phyloP scores from a whole-genome alignment of 2,113 vertebrate species.

The Nyctibius bracteatus region DNA sequence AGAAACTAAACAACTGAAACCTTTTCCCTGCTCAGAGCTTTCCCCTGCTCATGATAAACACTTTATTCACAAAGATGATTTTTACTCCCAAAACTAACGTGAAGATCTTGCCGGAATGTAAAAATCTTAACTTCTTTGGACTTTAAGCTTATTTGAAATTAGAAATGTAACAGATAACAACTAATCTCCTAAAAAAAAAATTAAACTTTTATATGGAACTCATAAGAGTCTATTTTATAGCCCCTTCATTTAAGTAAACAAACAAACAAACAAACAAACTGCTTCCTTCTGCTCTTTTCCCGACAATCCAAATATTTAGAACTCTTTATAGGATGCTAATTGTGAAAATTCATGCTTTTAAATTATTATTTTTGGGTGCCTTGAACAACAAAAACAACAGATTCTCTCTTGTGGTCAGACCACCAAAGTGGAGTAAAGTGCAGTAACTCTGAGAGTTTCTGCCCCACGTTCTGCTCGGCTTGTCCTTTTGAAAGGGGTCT shows the following conservation, averaged over 20 bases:
- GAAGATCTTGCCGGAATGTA: not conserved
- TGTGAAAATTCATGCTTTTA: conserved; percentile 45
- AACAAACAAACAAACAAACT: conserved; percentile 8
- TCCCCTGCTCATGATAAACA: not conserved
- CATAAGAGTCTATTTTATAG: not conserved
- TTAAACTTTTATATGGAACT: not conserved
- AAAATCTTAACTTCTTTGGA: not conserved
- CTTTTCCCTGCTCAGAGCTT: not conserved
- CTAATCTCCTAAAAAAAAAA: not conserved
- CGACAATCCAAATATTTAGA: conserved; percentile 12
- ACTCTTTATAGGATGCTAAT: conserved; percentile 39
- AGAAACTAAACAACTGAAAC: not conserved
- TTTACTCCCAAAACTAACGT: not conserved
- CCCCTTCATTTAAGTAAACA: conserved; percentile 20
- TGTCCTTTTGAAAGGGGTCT: conserved; percentile 83
- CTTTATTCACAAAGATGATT: not conserved
- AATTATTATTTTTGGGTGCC: conserved; percentile 27
- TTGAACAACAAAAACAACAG: conserved; percentile 61
- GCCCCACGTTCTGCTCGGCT: conserved; percentile 78
- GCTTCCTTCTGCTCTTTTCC: conserved; percentile 33
- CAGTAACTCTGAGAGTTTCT: conserved; percentile 48
- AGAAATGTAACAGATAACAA: no score
- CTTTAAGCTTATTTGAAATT: no score
- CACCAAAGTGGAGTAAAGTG: conserved; percentile 70
- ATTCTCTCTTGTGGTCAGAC: conserved; percentile 61